These are phyloP conservation scores for Mus musculus DNA, from an alignment of 2,113 vertebrate species.

Conservation along the genomic window DNA sequence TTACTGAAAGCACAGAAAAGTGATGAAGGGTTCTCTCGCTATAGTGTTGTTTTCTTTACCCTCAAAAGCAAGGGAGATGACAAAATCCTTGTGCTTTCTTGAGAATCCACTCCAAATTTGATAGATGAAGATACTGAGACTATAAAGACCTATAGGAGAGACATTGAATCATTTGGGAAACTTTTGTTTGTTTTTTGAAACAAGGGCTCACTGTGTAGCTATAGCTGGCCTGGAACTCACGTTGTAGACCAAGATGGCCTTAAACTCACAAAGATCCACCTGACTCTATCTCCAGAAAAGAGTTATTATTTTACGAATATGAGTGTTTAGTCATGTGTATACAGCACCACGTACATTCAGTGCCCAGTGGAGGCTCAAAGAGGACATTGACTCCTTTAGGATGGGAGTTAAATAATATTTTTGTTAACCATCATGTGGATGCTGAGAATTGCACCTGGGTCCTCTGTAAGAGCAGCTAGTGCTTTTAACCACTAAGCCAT, in stretches of 20 bases:
- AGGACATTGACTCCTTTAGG: background rate
- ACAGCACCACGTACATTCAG: background rate
- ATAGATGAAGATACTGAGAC: constrained; percentile 2
- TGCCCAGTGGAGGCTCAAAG: background rate
- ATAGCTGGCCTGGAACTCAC: background rate
- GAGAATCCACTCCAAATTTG: background rate
- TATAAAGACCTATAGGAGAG: background rate
- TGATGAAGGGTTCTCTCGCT: background rate
- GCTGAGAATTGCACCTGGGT: background rate
- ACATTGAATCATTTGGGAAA: background rate
- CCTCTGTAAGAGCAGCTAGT: background rate
- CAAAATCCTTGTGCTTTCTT: constrained; percentile 23
- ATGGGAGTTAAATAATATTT: background rate
- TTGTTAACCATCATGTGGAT: background rate
- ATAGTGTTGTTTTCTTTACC: background rate
- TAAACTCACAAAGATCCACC: background rate
- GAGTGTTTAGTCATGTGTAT: background rate
- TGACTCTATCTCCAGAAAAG: background rate
- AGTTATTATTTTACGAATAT: background rate
- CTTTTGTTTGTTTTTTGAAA: background rate
- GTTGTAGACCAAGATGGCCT: background rate
- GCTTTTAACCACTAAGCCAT: background rate
- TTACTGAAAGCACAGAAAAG: constrained; percentile 80
- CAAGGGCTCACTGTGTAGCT: background rate
- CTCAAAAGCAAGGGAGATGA: background rate